phyloP scores from a whole-genome alignment of 2,888 invertebrate genomes.

The Chironomus riparius region DNA sequence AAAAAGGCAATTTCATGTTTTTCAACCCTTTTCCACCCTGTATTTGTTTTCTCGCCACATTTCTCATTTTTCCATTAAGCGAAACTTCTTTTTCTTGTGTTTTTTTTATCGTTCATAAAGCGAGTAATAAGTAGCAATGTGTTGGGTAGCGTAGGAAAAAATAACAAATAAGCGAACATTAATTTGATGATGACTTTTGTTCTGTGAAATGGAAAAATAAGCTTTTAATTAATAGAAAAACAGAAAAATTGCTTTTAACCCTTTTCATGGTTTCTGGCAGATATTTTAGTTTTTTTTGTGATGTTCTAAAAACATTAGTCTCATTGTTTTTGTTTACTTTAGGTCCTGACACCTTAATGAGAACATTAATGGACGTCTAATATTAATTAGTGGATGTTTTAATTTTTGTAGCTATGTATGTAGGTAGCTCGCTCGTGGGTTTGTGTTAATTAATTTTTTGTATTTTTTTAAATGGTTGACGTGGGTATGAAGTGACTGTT shows the following conservation, averaged over 20 bases:
- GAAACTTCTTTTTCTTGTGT: not conserved
- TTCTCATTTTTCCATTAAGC: not conserved
- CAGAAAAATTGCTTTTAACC: not conserved
- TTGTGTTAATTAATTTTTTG: too few species aligned
- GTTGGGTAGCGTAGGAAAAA: not conserved
- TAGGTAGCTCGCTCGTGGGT: too few species aligned
- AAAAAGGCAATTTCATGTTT: not conserved
- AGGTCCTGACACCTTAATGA: too few species aligned
- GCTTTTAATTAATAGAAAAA: slow-evolving; percentile 19
- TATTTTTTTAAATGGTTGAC: too few species aligned
- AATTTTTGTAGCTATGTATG: too few species aligned
- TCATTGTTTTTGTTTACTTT: too few species aligned
- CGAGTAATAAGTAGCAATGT: not conserved
- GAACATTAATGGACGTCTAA: too few species aligned
- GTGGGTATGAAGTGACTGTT: too few species aligned
- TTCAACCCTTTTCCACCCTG: not conserved
- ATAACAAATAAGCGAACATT: slow-evolving; percentile 4
- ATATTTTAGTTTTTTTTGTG: not conserved
- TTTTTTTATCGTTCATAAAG: not conserved
- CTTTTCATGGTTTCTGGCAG: not conserved
- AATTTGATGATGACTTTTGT: slow-evolving; percentile 21
- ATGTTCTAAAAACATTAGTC: too few species aligned
- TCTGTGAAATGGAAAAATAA: slow-evolving; percentile 18
- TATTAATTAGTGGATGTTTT: too few species aligned
- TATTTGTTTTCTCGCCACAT: not conserved